A percentile compares a stretch with the other conserved stretches of the same genome.
Evolutionary conservation across 2,888 invertebrate genomes (phyloP).

Genomic region (Argyresthia albistria): DNA sequence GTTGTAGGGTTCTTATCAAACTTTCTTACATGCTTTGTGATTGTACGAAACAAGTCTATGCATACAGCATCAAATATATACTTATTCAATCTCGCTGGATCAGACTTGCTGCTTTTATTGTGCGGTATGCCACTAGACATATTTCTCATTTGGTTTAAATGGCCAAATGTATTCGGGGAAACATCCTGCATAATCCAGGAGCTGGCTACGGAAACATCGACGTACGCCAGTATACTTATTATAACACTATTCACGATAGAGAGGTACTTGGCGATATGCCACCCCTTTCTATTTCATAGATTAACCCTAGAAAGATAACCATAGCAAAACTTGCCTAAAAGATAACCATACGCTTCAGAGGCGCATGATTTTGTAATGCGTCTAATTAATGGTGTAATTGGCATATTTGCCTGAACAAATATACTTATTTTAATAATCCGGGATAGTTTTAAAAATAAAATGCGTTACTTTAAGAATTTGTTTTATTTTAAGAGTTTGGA

Average conservation of each 20-base stretch:
- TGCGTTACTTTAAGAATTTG: too few relatives aligned
- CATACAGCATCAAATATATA: conserved; percentile 88
- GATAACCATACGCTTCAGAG: too few relatives aligned
- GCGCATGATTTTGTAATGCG: too few relatives aligned
- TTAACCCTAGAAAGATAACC: too few relatives aligned
- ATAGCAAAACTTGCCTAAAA: too few relatives aligned
- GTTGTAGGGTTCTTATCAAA: conserved; percentile 86
- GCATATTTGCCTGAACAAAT: too few relatives aligned
- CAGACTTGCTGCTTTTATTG: conserved; percentile 83
- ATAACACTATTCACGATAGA: conserved; percentile 91
- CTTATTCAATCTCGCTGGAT: conserved; percentile 87
- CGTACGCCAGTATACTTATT: conserved; percentile 83
- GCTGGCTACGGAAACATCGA: conserved; percentile 84
- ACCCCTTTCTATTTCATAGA: conserved; percentile 80
- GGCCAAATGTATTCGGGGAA: conserved; percentile 85
- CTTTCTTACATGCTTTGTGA: conserved; percentile 87
- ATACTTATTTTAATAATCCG: too few relatives aligned
- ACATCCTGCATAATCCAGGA: conserved; percentile 85
- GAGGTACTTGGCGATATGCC: conserved; percentile 75
- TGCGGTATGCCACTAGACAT: conserved; percentile 89
- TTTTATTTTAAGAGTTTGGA: too few relatives aligned
- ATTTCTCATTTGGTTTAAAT: conserved; percentile 82
- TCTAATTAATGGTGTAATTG: too few relatives aligned
- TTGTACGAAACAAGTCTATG: conserved; percentile 86
- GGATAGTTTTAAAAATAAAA: too few relatives aligned